These are phyloP conservation scores for Aleiodes alternator DNA, from an alignment of 2,888 invertebrate species.

Conservation along the genomic window DNA sequence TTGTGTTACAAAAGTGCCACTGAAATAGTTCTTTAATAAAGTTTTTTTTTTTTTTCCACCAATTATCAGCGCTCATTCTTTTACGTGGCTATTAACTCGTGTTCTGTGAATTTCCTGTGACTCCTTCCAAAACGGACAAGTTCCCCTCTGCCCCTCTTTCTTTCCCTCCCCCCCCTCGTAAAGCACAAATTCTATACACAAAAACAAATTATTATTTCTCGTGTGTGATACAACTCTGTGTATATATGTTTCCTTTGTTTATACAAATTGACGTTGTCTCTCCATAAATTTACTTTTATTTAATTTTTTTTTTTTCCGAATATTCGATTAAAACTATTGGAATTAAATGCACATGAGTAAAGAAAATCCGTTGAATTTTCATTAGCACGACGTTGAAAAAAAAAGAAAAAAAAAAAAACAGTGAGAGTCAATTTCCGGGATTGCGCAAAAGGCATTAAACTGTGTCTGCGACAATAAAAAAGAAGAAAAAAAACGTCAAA, in stretches of 20 bases:
- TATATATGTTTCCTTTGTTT: constrained; percentile 53
- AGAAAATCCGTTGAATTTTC: background rate
- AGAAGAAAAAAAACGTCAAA: constrained; percentile 14
- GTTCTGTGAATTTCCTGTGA: background rate
- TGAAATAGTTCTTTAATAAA: constrained; percentile 27
- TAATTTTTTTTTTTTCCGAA: background rate
- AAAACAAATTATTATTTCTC: background rate
- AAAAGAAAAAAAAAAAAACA: constrained; percentile 34
- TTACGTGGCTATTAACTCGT: constrained; percentile 10
- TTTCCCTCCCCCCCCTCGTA: too few relatives aligned
- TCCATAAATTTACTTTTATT: background rate
- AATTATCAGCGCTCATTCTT: background rate
- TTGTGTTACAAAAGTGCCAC: constrained; percentile 49
- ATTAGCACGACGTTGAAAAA: constrained; percentile 14
- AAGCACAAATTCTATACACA: background rate
- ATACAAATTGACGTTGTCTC: constrained; percentile 36
- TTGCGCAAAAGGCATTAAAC: constrained; percentile 46
- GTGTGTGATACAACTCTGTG: constrained; percentile 1
- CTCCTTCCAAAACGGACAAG: background rate
- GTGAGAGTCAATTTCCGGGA: constrained; percentile 48
- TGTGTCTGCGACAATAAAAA: constrained; percentile 37
- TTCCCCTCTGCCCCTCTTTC: background rate
- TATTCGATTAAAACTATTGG: background rate
- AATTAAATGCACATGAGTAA: background rate
- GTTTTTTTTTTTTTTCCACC: constrained; percentile 33